Conservation (phyloP, 2,888 invertebrate species). For the Heteromyza rotundicornis region DNA sequence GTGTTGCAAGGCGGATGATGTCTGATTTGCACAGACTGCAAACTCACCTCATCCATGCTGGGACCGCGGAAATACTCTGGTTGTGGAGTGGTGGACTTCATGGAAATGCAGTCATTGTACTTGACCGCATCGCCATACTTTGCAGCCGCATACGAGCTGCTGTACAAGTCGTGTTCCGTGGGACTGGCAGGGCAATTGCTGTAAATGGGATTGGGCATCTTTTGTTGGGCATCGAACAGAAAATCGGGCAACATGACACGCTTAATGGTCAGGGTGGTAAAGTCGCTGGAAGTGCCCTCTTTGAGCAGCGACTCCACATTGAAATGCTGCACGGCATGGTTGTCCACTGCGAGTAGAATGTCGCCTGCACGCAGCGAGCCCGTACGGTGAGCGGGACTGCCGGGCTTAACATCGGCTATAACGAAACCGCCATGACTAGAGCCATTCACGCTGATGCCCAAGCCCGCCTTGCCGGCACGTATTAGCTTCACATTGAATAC, state of each 20-base stretch:
- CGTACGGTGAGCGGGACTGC: slow-evolving; percentile 88
- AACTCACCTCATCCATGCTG: slow-evolving; percentile 47
- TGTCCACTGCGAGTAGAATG: slow-evolving; percentile 85
- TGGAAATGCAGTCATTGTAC: slow-evolving; percentile 55
- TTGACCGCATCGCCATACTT: slow-evolving; percentile 54
- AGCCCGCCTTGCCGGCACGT: slow-evolving; percentile 73
- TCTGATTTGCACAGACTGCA: slow-evolving; percentile 57
- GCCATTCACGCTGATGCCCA: slow-evolving; percentile 91
- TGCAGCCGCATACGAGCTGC: slow-evolving; percentile 49
- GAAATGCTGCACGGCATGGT: slow-evolving; percentile 72
- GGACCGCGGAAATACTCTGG: slow-evolving; percentile 57
- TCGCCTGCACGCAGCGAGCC: slow-evolving; percentile 89
- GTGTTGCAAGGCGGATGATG: slow-evolving; percentile 35
- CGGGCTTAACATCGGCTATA: slow-evolving; percentile 87
- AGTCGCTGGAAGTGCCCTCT: slow-evolving; percentile 52
- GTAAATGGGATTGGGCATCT: slow-evolving; percentile 53
- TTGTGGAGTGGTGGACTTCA: slow-evolving; percentile 60
- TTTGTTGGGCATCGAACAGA: slow-evolving; percentile 57
- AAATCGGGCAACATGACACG: slow-evolving; percentile 61
- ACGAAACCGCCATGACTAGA: slow-evolving; percentile 68
- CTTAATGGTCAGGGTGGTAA: slow-evolving; percentile 60
- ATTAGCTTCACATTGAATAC: slow-evolving; percentile 90
- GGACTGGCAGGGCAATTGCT: slow-evolving; percentile 54
- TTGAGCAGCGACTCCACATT: slow-evolving; percentile 61
- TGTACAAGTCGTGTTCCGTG: slow-evolving; percentile 55